Evolutionary conservation across 2,797 vertebrate genomes (phyloP).

Genomic region (Anguilla obscura): DNA sequence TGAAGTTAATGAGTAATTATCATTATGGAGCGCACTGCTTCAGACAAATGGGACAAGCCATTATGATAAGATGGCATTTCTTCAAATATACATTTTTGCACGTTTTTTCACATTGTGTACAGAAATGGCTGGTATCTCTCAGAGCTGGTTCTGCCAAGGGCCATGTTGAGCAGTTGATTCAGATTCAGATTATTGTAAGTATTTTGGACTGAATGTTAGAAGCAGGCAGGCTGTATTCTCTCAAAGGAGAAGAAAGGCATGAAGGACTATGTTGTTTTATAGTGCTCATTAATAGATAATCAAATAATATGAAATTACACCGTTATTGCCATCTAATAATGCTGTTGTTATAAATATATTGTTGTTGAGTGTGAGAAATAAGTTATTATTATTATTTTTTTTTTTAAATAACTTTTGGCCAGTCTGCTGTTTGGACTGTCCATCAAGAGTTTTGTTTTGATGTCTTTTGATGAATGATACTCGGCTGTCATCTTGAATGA

Average conservation of each 20-base stretch:
- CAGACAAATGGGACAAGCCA: constrained; percentile 12
- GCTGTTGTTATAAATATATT: neutral
- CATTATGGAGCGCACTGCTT: neutral
- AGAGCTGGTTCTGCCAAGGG: neutral
- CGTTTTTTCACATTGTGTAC: constrained; percentile 1
- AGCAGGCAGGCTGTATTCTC: neutral
- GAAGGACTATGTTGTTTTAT: neutral
- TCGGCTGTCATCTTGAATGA: neutral
- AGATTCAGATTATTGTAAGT: neutral
- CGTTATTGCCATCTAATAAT: neutral
- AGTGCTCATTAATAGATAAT: neutral
- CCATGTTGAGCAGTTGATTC: neutral
- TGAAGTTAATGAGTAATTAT: constrained; percentile 29
- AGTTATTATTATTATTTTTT: neutral
- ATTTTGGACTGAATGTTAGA: neutral
- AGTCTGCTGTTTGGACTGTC: neutral
- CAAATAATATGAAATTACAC: neutral
- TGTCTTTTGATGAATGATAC: neutral
- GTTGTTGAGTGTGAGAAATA: neutral
- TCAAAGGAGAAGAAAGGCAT: neutral
- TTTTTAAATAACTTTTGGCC: neutral
- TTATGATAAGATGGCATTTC: constrained; percentile 7
- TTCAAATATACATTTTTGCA: constrained; percentile 22
- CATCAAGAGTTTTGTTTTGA: neutral
- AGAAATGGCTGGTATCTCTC: constrained; percentile 21